These are phyloP conservation scores for Acipenser oxyrinchus DNA, from an alignment of 2,797 vertebrate genomes.

Conservation along the genomic window DNA sequence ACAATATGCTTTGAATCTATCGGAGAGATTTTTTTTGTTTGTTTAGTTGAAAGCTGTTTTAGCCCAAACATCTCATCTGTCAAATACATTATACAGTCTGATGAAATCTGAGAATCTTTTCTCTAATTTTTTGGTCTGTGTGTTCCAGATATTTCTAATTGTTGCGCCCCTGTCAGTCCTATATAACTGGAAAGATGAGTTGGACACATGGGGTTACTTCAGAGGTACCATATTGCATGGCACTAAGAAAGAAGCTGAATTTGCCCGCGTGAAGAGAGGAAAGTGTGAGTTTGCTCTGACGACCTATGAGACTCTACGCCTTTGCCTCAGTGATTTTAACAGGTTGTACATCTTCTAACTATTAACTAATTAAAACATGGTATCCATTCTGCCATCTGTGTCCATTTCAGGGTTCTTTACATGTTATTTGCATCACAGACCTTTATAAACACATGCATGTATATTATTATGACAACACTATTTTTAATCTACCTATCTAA, in stretches of 20 bases:
- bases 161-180: slow-evolving; percentile 89
- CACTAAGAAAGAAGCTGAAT: slow-evolving; percentile 73
- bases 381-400: no score
- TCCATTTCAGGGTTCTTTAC: no score
- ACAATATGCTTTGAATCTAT: no score
- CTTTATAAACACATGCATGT: no score
- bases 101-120: no score
- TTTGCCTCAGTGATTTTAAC: slow-evolving; percentile 83
- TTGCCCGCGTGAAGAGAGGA: slow-evolving; percentile 73
- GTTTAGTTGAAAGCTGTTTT: slow-evolving; percentile 1
- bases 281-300: slow-evolving; percentile 84
- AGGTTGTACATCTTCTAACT: slow-evolving; percentile 50
- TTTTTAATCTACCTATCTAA: no score
- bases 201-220: slow-evolving; percentile 93
- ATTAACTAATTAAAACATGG: no score
- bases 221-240: slow-evolving; percentile 77
- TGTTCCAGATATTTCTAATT: slow-evolving; percentile 78
- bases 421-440: no score
- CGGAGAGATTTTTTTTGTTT: background rate
- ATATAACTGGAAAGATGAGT: slow-evolving; percentile 94
- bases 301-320: slow-evolving; percentile 82
- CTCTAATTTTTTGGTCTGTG: background rate
- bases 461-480: no score
- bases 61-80: background rate
- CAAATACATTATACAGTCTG: background rate